These are phyloP conservation scores for Fulica atra DNA, from an alignment of 2,113 vertebrate species.

Conservation along the genomic window DNA sequence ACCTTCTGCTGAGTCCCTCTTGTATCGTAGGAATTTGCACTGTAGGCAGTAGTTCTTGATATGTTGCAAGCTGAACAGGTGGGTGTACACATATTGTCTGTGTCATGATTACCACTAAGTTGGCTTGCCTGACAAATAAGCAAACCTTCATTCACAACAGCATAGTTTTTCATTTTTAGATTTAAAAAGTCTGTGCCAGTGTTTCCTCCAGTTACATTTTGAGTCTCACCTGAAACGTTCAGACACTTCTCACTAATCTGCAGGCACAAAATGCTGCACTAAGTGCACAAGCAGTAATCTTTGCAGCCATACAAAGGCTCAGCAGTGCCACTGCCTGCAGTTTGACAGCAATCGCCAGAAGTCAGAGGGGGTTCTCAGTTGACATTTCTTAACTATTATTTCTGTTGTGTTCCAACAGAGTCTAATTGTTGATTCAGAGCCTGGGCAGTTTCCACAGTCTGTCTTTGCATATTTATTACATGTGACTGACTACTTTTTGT, in stretches of 20 bases:
- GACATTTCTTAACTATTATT: conserved; percentile 27
- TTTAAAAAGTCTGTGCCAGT: neutral
- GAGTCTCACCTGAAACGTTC: neutral
- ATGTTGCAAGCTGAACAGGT: neutral
- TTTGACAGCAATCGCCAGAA: neutral
- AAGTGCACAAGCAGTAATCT: neutral
- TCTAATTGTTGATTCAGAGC: neutral
- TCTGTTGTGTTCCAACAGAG: neutral
- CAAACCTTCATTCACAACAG: neutral
- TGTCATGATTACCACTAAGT: neutral
- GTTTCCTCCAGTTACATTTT: neutral
- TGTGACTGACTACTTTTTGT: neutral
- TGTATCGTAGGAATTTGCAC: neutral
- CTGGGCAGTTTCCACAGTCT: neutral
- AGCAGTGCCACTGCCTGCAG: conserved; percentile 42
- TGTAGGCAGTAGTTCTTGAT: neutral
- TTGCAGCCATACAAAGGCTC: neutral
- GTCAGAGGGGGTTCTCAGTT: neutral
- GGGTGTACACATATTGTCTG: neutral
- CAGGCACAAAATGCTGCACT: neutral
- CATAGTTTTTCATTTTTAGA: neutral
- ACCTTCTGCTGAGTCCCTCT: neutral
- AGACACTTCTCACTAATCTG: neutral
- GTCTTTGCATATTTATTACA: neutral
- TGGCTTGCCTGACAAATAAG: neutral